Evolutionary conservation across 2,888 invertebrate species (phyloP), one percentile per base, ranked within the genome.

Genomic region (Cosmorhoe ocellata): DNA sequence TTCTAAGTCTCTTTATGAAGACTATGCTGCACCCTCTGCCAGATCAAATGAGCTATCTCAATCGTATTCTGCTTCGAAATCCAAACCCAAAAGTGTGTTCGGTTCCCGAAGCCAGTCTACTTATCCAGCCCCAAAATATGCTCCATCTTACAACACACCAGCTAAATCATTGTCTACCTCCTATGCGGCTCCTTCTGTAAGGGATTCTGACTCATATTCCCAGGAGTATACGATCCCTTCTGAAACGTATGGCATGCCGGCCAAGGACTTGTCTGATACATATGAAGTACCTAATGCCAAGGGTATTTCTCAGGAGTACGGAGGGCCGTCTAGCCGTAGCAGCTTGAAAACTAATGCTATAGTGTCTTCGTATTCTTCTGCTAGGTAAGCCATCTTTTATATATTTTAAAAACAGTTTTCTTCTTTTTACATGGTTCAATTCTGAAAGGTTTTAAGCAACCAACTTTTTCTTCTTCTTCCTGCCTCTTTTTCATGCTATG

Each of bases 231-330:
- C 66, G 24, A 49, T 84, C 12, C 78, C 77, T 51, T 83, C 88
- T 10, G 37, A 43, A 36, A 32, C 50, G 13, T 56, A 56, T 18
- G 42, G 34, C 13, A 36, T 33, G 1, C 88, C 91, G 1, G 76
- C 79, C 2, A 66, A 66, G 30, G 54, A 63, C 11, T 33, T 63
- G 0, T 84, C 88, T 34, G 77, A 81, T 46, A 81, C 81, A 44
- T 91, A 91, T 53, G 89, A 89, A 11, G 84, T 83, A 13, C 90
- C 91, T 7, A 52, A 28, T 41, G 41, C 56, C 1, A 52, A 50
- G 31, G 47, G 58, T 52, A 13, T 72, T 2, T 85, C 90, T 40
- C 80, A 84, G 45, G 85, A 84, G 47, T 91, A 92, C 56, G 91
- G 90, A 26, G 84, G 81, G n/a, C 91, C 92, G 50, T 37, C 63